Evolutionary conservation across 2,888 invertebrate species (phyloP).

Genomic region (Andrena dorsata): DNA sequence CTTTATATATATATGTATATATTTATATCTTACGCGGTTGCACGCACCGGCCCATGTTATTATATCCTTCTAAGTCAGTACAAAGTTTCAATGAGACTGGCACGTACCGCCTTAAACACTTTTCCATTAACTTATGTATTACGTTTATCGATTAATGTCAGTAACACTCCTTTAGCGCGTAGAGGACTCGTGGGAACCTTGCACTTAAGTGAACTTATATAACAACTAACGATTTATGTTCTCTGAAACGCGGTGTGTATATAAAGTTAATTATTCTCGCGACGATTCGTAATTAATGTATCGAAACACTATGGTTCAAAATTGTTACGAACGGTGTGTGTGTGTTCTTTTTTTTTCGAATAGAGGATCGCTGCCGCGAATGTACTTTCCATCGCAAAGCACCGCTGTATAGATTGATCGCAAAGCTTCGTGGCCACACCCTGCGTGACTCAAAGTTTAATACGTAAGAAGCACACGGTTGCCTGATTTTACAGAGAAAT

Average conservation of each 20-base stretch:
- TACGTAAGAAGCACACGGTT: conserved; percentile 20
- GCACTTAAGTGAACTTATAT: conserved; percentile 20
- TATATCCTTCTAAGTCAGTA: conserved; percentile 28
- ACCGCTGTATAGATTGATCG: conserved; percentile 35
- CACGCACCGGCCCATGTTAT: conserved; percentile 11
- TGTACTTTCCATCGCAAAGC: conserved; percentile 48
- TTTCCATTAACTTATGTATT: conserved; percentile 28
- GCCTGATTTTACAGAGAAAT: conserved; percentile 25
- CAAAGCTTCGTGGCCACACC: conserved; percentile 28
- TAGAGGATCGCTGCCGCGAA: conserved; percentile 31
- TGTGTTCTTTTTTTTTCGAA: conserved; percentile 18
- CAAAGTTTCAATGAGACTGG: conserved; percentile 63
- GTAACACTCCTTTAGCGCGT: conserved; percentile 14
- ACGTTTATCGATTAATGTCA: conserved; percentile 24
- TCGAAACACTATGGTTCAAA: conserved; percentile 26
- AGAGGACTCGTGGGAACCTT: conserved; percentile 8
- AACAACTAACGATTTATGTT: conserved; percentile 9
- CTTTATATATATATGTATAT: conserved; percentile 25
- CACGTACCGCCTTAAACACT: conserved; percentile 29
- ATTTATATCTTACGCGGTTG: neutral
- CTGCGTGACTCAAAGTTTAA: conserved; percentile 24
- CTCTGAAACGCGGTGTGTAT: conserved; percentile 10
- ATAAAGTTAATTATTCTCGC: conserved; percentile 24
- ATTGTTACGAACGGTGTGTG: conserved; percentile 32
- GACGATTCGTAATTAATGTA: conserved; percentile 13